Evolutionary conservation across 1,140 invertebrate genomes (phyloP).

Genomic region (Notospermus geniculatus): DNA sequence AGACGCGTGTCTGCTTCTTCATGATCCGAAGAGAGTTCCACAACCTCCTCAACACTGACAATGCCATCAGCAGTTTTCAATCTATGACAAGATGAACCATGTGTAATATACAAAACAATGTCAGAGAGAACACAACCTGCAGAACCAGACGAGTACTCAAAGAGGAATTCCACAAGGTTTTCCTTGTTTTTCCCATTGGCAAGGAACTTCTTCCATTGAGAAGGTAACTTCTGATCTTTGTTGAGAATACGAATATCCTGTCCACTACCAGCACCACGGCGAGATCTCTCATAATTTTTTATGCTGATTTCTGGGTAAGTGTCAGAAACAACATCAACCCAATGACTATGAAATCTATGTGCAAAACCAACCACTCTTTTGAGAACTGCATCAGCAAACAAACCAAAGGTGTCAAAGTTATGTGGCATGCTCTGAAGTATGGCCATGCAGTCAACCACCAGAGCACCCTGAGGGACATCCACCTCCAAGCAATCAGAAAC

Average conservation of each 20-base stretch:
- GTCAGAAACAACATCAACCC: constrained; percentile 23
- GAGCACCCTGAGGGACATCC: too few species aligned
- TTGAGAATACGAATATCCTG: background rate
- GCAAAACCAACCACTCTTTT: background rate
- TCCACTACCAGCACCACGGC: background rate
- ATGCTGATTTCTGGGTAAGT: background rate
- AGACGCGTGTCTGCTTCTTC: too few species aligned
- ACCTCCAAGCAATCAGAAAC: too few species aligned
- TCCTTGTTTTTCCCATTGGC: constrained; percentile 14
- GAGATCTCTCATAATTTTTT: background rate
- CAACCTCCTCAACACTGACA: background rate
- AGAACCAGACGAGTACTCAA: too few species aligned
- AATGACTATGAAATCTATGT: background rate
- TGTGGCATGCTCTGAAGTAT: too few species aligned
- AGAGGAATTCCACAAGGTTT: constrained; percentile 13
- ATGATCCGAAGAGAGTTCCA: background rate
- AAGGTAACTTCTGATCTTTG: constrained; percentile 8
- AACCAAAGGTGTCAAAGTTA: too few species aligned
- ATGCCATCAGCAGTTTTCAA: background rate
- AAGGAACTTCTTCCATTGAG: constrained; percentile 15
- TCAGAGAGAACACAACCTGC: too few species aligned
- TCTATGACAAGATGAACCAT: too few species aligned
- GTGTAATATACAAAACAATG: too few species aligned
- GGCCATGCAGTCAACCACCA: too few species aligned
- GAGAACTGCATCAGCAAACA: too few species aligned